Conservation (phyloP, 2,113 vertebrate species). For the Mirza zaza region DNA sequence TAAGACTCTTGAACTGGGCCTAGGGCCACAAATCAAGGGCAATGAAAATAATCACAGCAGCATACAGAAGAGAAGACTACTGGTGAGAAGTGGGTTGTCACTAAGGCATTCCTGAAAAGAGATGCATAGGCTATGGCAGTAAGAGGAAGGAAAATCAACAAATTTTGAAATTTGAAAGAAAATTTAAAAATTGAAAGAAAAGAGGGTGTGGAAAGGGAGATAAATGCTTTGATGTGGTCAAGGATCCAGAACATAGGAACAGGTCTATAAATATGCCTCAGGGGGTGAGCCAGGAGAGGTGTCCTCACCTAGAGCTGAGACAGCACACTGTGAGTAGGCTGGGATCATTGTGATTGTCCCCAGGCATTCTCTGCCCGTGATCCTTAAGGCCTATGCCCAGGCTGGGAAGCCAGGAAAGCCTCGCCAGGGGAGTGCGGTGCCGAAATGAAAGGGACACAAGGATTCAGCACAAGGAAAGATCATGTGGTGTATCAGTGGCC, state of each 20-base stretch:
- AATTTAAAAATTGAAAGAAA: not conserved
- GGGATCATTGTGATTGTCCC: not conserved
- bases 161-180: not conserved
- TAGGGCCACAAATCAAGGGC: not conserved
- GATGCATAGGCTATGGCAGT: not conserved
- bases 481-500: not conserved
- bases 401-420: not conserved
- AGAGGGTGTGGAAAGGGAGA: not conserved
- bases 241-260: not conserved
- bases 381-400: not conserved
- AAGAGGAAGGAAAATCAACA: not conserved
- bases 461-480: not conserved
- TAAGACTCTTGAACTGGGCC: not conserved
- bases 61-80: not conserved
- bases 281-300: not conserved
- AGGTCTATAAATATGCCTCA: not conserved
- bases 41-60: not conserved
- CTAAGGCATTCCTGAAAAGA: not conserved
- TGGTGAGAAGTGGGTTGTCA: not conserved
- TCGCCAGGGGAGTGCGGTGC: fast-evolving
- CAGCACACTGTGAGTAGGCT: not conserved
- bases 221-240: not conserved
- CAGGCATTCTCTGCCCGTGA: not conserved
- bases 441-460: not conserved
- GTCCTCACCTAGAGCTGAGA: not conserved